Evolutionary conservation across 2,113 vertebrate genomes (phyloP), one percentile per base, ranked within the genome.

Genomic region (Puffinus mauretanicus): DNA sequence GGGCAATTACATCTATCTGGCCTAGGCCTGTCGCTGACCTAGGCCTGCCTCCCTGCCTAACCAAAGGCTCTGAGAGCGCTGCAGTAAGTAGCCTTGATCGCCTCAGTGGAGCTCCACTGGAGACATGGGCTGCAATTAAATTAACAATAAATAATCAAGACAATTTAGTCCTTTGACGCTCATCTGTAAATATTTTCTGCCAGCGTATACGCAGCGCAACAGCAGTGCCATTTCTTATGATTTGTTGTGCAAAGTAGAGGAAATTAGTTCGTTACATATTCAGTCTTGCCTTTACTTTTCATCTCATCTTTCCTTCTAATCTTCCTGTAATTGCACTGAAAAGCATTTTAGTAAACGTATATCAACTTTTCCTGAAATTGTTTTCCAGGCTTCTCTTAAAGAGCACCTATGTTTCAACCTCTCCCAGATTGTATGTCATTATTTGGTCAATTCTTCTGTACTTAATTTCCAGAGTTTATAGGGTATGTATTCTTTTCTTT

Each of bases 181-280:
- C 51, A 16, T 0, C 42, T 52, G 19, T 44, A 54, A 46, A n/a
- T 70, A 19, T 54, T 83, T 66, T 77, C 51, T 67, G 36, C 38
- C 32, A 44, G 30, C 19, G 19, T 52, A 22, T 71, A 44, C 0
- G 6, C 20, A 72, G 40, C 0, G 0, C 42, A 64, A 25, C 2
- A 7, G 7, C 55, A 29, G 8, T 36, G 24, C 19, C 2, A 5
- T 76, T 95, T 76, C 38, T 70, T 25, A 11, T 1, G 7, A n/a
- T 86, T 69, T 49, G 36, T 46, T 72, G 49, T 49, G 72, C 27
- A 73, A 26, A 65, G 16, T 26, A 38, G 44, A 55, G 29, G 18
- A 82, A 88, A 60, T 65, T 9, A 9, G 3, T 67, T 67, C 11
- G 10, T 69, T 29, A 19, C 2, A 2, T n/a, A 5, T n/a, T 81